These are phyloP conservation scores for Drosophila nigrodunni DNA, from an alignment of 1,140 invertebrate genomes.

Conservation along the genomic window DNA sequence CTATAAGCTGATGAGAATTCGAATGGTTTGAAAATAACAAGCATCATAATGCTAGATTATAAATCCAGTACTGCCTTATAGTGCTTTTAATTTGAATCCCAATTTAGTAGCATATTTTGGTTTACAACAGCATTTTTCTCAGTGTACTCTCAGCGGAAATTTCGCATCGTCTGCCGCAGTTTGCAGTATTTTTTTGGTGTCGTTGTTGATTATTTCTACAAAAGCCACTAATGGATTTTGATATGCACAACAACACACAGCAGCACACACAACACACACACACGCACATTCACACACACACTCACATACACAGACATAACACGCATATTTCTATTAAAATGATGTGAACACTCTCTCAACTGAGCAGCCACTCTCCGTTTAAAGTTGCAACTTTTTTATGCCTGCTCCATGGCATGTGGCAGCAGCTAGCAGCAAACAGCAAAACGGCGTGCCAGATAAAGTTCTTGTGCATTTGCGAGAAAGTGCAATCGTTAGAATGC, in stretches of 20 bases:
- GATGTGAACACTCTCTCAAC: constrained; percentile 54
- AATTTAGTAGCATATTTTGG: no score
- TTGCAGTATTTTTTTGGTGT: constrained; percentile 64
- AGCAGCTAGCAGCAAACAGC: constrained; percentile 17
- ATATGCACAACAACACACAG: constrained; percentile 82
- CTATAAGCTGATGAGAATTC: no score
- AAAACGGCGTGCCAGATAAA: constrained; percentile 72
- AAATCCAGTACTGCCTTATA: no score
- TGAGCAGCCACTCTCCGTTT: constrained; percentile 38
- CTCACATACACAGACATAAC: not conserved
- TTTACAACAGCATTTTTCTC: no score
- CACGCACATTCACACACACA: constrained; percentile 3
- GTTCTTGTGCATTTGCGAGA: constrained; percentile 77
- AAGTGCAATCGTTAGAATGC: constrained; percentile 82
- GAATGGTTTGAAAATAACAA: no score
- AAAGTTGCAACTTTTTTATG: constrained; percentile 47
- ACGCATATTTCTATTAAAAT: constrained; percentile 80
- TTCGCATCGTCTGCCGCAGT: constrained; percentile 56
- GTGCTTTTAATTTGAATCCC: no score
- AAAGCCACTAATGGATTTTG: constrained; percentile 84
- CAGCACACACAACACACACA: constrained; percentile 44
- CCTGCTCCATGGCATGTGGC: constrained; percentile 19
- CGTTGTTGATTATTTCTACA: constrained; percentile 83
- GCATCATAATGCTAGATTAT: no score
- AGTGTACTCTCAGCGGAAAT: constrained; percentile 24